These are phyloP conservation scores for Erithacus rubecula DNA, from an alignment of 2,797 vertebrate species.

Conservation along the genomic window DNA sequence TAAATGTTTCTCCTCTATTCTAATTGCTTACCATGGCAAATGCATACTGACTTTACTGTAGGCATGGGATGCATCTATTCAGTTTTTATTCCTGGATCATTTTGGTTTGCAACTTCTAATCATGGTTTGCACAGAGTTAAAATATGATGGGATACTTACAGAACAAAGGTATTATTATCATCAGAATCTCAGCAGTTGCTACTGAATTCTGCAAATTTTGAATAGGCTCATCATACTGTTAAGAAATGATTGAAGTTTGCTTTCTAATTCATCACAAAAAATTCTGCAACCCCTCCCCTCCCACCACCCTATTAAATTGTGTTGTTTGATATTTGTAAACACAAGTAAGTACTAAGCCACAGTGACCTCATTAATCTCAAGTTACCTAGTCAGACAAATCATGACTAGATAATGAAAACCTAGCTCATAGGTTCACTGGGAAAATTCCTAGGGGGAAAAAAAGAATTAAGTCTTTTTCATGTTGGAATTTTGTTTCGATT, in stretches of 20 bases:
- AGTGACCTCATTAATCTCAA: not conserved
- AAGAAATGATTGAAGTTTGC: not conserved
- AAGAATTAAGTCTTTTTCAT: not conserved
- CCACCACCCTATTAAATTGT: fast-evolving
- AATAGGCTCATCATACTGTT: not conserved
- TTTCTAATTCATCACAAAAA: not conserved
- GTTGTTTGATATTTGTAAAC: not conserved
- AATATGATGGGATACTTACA: not conserved
- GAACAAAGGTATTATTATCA: not conserved
- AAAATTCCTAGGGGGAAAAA: not conserved
- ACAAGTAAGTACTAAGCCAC: not conserved
- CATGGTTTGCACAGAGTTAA: not conserved
- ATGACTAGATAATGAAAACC: not conserved
- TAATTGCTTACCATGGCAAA: not conserved
- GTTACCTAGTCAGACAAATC: not conserved
- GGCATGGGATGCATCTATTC: not conserved
- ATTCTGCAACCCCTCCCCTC: not conserved
- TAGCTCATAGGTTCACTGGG: not conserved
- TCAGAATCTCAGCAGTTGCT: not conserved
- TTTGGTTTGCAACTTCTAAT: not conserved
- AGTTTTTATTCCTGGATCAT: not conserved
- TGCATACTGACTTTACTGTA: not conserved
- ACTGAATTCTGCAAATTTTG: not conserved
- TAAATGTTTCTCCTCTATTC: not conserved
- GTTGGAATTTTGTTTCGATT: not conserved